Percentiles rank a stretch among this genome's conserved stretches.
Conservation (phyloP, 2,888 invertebrate genomes). For the Melinopterus prodromus region DNA sequence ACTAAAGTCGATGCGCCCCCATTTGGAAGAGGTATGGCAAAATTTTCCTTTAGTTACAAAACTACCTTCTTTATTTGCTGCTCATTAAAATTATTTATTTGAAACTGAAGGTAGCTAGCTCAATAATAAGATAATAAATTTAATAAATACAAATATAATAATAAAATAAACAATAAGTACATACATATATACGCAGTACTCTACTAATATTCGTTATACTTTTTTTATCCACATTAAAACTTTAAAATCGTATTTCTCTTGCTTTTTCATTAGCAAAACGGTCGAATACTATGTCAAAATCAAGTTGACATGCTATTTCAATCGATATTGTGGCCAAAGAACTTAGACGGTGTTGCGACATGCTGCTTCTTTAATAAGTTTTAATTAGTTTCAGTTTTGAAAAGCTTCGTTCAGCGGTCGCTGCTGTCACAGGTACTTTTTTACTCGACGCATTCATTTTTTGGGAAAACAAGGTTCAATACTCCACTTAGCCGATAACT, state of each 20-base stretch:
- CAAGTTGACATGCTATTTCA: not conserved
- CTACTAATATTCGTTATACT: not conserved
- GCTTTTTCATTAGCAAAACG: not conserved
- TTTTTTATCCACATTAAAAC: not conserved
- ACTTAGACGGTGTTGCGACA: not conserved
- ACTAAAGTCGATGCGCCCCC: not conserved
- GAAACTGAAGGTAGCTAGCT: not conserved
- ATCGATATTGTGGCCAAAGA: not conserved
- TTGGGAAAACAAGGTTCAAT: no score
- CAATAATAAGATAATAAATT: not conserved
- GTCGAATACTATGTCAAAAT: not conserved
- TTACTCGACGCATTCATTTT: no score
- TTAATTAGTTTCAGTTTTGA: constrained; percentile 4
- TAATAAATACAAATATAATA: not conserved
- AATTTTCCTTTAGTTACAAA: not conserved
- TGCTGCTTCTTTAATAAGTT: not conserved
- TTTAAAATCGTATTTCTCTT: not conserved
- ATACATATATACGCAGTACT: not conserved
- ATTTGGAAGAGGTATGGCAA: not conserved
- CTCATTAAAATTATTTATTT: not conserved
- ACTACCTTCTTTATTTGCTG: not conserved
- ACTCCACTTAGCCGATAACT: no score
- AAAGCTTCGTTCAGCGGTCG: constrained; percentile 7
- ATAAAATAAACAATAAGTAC: not conserved
- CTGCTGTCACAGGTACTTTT: not conserved